Base-by-base conservation (phyloP, 2,113 vertebrate species). In the Labeo catla region DNA sequence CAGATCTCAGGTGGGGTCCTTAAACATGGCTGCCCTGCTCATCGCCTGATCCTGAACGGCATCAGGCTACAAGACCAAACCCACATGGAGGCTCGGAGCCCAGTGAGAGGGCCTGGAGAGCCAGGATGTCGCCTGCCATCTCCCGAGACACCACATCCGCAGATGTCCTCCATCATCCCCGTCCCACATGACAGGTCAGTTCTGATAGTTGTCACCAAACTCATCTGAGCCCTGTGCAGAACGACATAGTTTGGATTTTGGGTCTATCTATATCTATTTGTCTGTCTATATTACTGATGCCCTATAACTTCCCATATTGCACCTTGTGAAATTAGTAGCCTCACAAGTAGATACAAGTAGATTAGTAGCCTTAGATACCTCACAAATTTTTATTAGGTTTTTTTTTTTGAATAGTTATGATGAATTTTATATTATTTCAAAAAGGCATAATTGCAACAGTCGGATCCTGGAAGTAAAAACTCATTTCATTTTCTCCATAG, bases 101-200 rank as follows among this genome's bases (percentile, higher is more conserved):
- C 89, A 85, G 91, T 92, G 87, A 93, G 91, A 87, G 90, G 91
- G 84, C 85, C 84, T 12, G 94, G 92, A 87, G 88, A 91, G 85
- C 84, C 79, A 86, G 89, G 81, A 85, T 88, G 87, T 88, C 83
- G 87, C 88, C 91, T 91, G 87, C 87, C 91, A 83, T 88, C 83
- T 21, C 91, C 87, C 34, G 92, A 90, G 86, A 90, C 86, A 6
- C 81, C 78, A 78, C 68, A 88, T 86, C 83, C 28, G 85, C 85
- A 91, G 70, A 61, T 89, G 6, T 95, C 95, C 21, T 93, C 93
- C 76, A 93, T 95, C 90, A 96, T 96, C 90, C 95, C 95, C 7
- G 95, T 95, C 77, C 95, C 95, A 76, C 93, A 93, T 88, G 92
- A 93, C 94, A 95, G 95, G 95, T 96, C 93, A 11, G 84, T 34